Conservation (phyloP, 2,797 vertebrate species). For the Simalia tracyae region DNA sequence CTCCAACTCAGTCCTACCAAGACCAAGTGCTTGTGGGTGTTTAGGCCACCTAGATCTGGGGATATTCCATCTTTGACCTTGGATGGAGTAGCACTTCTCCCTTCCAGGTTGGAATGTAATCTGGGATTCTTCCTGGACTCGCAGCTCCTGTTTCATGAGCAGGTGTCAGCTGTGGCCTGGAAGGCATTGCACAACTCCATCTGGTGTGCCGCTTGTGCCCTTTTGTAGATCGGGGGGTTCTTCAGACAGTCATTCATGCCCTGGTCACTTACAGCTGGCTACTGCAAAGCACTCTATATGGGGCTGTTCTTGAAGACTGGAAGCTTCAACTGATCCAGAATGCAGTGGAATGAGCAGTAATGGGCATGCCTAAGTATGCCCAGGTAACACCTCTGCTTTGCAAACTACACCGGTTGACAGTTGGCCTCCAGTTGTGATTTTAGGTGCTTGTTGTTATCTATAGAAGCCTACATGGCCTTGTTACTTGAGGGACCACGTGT, state of each 20-base stretch:
- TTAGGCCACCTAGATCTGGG: too few species aligned
- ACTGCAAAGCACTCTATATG: not conserved
- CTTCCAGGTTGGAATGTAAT: not conserved
- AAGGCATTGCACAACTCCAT: not conserved
- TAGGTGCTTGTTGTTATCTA: not conserved
- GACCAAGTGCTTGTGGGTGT: too few species aligned
- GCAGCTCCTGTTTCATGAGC: not conserved
- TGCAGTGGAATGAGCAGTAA: not conserved
- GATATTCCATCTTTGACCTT: not conserved
- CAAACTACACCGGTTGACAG: not conserved
- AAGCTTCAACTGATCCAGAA: not conserved
- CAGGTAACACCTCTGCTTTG: not conserved
- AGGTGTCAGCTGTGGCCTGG: not conserved
- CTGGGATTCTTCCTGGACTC: not conserved
- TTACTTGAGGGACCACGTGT: not conserved
- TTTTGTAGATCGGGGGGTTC: not conserved
- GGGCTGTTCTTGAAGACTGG: not conserved
- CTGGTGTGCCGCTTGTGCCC: not conserved
- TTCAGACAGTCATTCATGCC: not conserved
- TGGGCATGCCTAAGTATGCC: not conserved
- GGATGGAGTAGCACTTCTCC: not conserved
- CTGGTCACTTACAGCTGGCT: not conserved
- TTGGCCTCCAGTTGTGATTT: not conserved
- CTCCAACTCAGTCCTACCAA: too few species aligned
- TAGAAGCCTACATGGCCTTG: not conserved